Base-by-base conservation (phyloP, 1,140 invertebrate genomes). In the Drosophila parvula region DNA sequence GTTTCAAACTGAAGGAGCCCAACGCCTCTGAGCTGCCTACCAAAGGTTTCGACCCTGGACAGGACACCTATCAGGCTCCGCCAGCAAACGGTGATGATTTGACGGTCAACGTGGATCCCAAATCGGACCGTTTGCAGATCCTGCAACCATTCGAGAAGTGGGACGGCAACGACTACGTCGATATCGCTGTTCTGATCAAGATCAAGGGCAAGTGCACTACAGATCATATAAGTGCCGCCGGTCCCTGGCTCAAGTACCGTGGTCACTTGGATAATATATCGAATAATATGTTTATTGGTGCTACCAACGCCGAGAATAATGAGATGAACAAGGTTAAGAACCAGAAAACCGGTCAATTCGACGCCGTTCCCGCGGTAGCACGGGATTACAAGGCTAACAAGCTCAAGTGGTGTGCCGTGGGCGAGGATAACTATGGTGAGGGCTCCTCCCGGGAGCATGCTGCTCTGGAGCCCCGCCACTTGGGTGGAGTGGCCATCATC, bases 231-330 rank as follows among this genome's bases (percentile, higher is more conserved):
- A 99, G 98, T 50, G 98, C 98, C 8, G 99, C 99, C 90, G 99
- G 99, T 53, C 98, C 98, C 36, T 99, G 99, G 99, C 94, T 99
- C 0, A 99, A 99, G 93, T 99, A 99, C 93, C 95, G 99, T 92
- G 99, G 99, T 34, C 99, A 99, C 93, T 95, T 99, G 79, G 98
- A 99, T 91, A 99, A 99, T 92, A 99, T 99, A 92, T 99, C 99
- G 7, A 99, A 99, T 92, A 99, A 99, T 79, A 96, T 99, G 95
- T 98, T 99, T 80, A 98, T 99, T 90, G 98, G 97, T 14, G 99
- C 99, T 22, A 96, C 97, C 3, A 99, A 99, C 93, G 94, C 94
- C 10, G 99, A 99, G 91, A 99, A 99, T 93, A 94, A 95, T 74
- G 98, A 99, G 93, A 95, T 99, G 92, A 99, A 99, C 93, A 99